phyloP scores from a whole-genome alignment of 1,140 invertebrate species.

The Maconellicoccus hirsutus region DNA sequence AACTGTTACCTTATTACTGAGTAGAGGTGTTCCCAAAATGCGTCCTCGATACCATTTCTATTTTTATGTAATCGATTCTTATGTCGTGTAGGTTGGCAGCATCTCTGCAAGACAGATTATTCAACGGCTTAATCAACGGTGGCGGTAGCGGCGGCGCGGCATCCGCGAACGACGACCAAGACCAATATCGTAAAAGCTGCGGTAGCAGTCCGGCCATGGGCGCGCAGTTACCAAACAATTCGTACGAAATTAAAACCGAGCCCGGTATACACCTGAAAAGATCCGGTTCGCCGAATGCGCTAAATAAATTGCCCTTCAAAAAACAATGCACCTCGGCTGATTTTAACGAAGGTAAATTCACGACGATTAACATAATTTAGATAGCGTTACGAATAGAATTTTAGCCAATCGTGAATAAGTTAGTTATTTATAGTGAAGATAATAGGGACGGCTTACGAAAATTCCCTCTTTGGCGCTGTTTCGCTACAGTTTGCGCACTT shows the following conservation, averaged over 20 bases:
- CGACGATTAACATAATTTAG: too few species aligned
- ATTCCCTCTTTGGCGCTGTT: too few species aligned
- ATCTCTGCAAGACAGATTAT: constrained; percentile 61
- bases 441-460: too few species aligned
- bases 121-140: constrained; percentile 38
- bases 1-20: too few species aligned
- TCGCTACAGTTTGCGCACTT: too few species aligned
- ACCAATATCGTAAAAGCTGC: constrained; percentile 25
- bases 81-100: constrained; percentile 62
- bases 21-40: too few species aligned
- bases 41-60: too few species aligned
- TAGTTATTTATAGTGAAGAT: too few species aligned
- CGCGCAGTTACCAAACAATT: constrained; percentile 20
- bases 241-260: constrained; percentile 29
- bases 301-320: constrained; percentile 26
- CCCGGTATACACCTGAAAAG: constrained; percentile 25
- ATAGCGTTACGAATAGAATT: too few species aligned
- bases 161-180: constrained; percentile 22
- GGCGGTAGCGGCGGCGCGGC: constrained; percentile 28
- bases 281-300: constrained; percentile 20
- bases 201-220: constrained; percentile 16
- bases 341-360: constrained; percentile 29
- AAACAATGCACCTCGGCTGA: constrained; percentile 25
- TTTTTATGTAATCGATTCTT: too few species aligned
- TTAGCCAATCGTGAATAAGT: too few species aligned